Base-by-base conservation (phyloP, 2,113 vertebrate species). In the Theristicus caerulescens region DNA sequence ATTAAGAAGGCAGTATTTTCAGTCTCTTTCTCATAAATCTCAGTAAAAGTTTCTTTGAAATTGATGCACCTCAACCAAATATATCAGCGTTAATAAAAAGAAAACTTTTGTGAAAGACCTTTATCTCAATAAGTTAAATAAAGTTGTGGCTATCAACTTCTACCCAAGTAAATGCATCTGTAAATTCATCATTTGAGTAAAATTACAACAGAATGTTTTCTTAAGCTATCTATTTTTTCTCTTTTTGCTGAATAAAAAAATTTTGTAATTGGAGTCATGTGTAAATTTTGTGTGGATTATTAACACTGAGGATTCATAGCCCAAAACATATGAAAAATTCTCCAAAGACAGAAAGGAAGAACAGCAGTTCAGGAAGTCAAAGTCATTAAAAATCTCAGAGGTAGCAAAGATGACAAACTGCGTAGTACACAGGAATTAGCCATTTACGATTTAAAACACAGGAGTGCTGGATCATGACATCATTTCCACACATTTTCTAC, bases 171-270 rank as follows among this genome's bases (percentile, higher is more conserved):
- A 77, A 78, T 20, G 6, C 4, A 44, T 65, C 40, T 72, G 3
- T 67, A 31, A 44, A 67, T 22, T 87, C n/a, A 16, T 59, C 4
- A 25, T 55, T 61, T 54, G 29, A 51, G 29, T 38, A 73, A 61
- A 78, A n/a, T 49, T 57, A 32, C 6, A 51, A 31, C 3, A 12
- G 2, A 42, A 17, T 0, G 0, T 49, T 42, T 78, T 59, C 11
- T 67, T 51, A 65, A 42, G 7, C 4, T 44, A n/a, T 24, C 4
- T 38, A 6, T 49, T 66, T 78, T 6, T 86, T 59, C 4, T 22
- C 3, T 22, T 49, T 49, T 72, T 44, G 5, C 2, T n/a, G 10
- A 61, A 71, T 40, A 54, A 54, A 67, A 62, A 55, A 16, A 40
- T 3, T 2, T 13, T 20, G 4, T 57, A 57, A 51, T 32, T 52